These are phyloP conservation scores for Fringilla coelebs DNA, from an alignment of 2,797 vertebrate species.

Conservation along the genomic window DNA sequence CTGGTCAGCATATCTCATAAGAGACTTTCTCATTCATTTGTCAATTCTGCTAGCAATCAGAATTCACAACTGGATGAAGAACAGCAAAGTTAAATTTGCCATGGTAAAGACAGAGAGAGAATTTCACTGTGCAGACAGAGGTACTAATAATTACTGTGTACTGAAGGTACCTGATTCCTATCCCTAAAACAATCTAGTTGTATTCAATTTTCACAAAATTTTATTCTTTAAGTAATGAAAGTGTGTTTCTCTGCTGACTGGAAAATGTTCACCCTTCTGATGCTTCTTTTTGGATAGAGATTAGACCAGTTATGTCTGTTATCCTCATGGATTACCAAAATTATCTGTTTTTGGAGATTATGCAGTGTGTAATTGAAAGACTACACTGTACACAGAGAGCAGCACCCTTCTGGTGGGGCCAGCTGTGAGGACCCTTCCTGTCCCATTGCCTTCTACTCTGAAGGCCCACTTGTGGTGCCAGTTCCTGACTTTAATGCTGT, in stretches of 20 bases:
- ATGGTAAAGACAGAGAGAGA: not conserved
- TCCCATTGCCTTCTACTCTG: not conserved
- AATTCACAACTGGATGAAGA: not conserved
- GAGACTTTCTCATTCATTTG: not conserved
- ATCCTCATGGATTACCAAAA: not conserved
- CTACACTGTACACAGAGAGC: not conserved
- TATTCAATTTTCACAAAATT: not conserved
- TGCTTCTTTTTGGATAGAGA: not conserved
- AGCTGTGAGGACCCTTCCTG: not conserved
- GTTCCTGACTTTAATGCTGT: not conserved
- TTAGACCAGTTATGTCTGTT: not conserved
- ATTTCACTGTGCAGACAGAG: not conserved
- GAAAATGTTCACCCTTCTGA: not conserved
- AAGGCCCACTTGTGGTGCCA: not conserved
- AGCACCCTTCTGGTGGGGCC: not conserved
- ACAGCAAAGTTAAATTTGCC: not conserved
- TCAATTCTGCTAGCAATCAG: not conserved
- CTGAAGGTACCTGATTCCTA: not conserved
- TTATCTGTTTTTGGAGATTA: not conserved
- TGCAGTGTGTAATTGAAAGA: not conserved
- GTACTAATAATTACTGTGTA: not conserved
- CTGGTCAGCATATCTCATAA: not conserved
- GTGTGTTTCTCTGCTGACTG: not conserved
- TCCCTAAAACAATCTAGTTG: not conserved
- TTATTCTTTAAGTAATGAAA: not conserved